A percentile compares a stretch with the other conserved stretches of the same genome.
These are phyloP conservation scores for Suillia variegata DNA, from an alignment of 2,888 invertebrate species.

Conservation along the genomic window DNA sequence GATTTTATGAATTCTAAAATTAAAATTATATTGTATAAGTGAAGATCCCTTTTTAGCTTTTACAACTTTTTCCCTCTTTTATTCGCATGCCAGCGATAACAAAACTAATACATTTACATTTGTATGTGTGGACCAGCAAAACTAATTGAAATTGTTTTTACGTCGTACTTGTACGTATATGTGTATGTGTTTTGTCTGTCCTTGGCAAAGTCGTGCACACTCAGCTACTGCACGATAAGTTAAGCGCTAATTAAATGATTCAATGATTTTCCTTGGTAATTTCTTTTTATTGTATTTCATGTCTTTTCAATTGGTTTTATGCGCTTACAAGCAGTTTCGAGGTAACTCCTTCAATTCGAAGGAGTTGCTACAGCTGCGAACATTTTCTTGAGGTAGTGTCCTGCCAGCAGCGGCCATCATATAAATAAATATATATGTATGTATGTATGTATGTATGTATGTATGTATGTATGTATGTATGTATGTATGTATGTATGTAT, in stretches of 20 bases:
- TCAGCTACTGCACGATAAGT: conserved; percentile 31
- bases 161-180: background rate
- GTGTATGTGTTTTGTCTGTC: background rate
- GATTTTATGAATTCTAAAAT: no score
- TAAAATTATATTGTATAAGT: no score
- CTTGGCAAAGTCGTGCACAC: background rate
- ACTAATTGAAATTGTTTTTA: conserved; percentile 2
- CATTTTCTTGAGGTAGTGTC: background rate
- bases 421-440: no score
- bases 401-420: conserved; percentile 7
- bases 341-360: background rate
- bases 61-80: no score
- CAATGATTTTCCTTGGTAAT: conserved; percentile 52
- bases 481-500: no score
- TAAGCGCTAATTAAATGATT: conserved; percentile 61
- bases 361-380: background rate
- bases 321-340: conserved; percentile 33
- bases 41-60: no score
- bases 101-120: background rate
- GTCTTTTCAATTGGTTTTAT: conserved; percentile 51
- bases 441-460: background rate
- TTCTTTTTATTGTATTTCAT: conserved; percentile 54
- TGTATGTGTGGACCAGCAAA: no score
- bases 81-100: background rate
- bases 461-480: conserved; percentile 9